Percentiles rank a stretch among this genome's conserved stretches.
Conservation (phyloP, 2,888 invertebrate species). For the Drosophila buzzatii region DNA sequence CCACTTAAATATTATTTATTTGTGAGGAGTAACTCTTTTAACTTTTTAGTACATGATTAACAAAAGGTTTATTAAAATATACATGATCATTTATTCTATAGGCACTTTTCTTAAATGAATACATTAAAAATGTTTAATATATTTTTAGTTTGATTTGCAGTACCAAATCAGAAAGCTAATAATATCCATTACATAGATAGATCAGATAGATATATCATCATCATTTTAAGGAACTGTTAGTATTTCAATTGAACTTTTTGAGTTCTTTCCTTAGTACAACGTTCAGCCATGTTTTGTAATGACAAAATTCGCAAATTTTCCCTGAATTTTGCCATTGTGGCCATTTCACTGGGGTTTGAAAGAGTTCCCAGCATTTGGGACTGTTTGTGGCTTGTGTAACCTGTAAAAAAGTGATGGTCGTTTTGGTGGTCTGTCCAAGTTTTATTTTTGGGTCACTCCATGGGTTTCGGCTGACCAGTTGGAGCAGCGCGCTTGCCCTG, state of each 20-base stretch:
- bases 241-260: background rate
- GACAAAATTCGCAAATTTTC: constrained; percentile 7
- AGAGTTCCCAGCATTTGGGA: constrained; percentile 40
- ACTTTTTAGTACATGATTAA: background rate
- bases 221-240: too few species aligned
- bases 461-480: constrained; percentile 17
- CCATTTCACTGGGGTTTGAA: constrained; percentile 24
- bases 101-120: background rate
- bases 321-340: constrained; percentile 25
- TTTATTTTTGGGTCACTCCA: constrained; percentile 67
- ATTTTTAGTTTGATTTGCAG: background rate
- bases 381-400: constrained; percentile 27
- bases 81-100: background rate
- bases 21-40: background rate
- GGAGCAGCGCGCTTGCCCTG: constrained; percentile 31
- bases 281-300: background rate
- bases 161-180: background rate
- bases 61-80: background rate
- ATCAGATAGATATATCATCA: too few species aligned
- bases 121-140: background rate
- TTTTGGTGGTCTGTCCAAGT: constrained; percentile 22
- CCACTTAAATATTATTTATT: background rate
- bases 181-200: too few species aligned
- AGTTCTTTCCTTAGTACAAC: background rate
- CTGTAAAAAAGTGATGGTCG: constrained; percentile 31